phyloP scores from a whole-genome alignment of 1,140 invertebrate genomes.

The Bombus huntii region DNA sequence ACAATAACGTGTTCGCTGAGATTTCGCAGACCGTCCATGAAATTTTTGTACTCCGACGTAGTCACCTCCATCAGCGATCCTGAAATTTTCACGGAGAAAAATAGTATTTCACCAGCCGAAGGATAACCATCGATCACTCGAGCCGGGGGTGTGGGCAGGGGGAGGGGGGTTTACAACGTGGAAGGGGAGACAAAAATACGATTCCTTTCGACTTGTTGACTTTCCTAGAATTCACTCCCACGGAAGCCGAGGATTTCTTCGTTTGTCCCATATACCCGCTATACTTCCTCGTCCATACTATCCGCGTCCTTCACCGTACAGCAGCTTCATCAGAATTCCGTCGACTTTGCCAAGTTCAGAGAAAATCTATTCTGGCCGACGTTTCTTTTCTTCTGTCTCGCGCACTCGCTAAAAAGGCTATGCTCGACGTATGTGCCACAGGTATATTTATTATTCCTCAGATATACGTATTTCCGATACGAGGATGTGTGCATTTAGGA shows the following conservation, averaged over 20 bases:
- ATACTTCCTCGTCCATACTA: not conserved
- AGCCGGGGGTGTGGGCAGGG: not conserved
- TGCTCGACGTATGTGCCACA: not conserved
- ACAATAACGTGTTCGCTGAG: not conserved
- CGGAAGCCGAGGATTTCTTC: slow-evolving; percentile 49
- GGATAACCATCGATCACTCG: slow-evolving; percentile 54
- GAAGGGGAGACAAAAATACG: slow-evolving; percentile 41
- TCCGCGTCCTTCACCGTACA: not conserved
- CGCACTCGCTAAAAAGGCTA: slow-evolving; percentile 20
- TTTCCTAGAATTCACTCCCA: slow-evolving; percentile 43
- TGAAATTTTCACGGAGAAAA: slow-evolving; percentile 1
- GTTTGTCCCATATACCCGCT: slow-evolving; percentile 33
- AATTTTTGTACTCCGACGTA: not conserved
- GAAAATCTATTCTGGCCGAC: slow-evolving; percentile 65
- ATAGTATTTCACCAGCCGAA: slow-evolving; percentile 2
- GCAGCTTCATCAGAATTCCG: slow-evolving; percentile 69
- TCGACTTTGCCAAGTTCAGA: slow-evolving; percentile 64
- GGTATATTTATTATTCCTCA: slow-evolving; percentile 46
- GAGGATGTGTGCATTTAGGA: slow-evolving; percentile 7
- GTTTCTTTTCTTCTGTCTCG: slow-evolving; percentile 38
- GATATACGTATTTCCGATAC: slow-evolving; percentile 23
- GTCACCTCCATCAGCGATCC: not conserved
- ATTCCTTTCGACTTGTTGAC: slow-evolving; percentile 66
- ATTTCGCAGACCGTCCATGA: not conserved
- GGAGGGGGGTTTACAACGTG: not conserved